Evolutionary conservation across 2,113 vertebrate genomes (phyloP).

Genomic region (Perccottus glenii): DNA sequence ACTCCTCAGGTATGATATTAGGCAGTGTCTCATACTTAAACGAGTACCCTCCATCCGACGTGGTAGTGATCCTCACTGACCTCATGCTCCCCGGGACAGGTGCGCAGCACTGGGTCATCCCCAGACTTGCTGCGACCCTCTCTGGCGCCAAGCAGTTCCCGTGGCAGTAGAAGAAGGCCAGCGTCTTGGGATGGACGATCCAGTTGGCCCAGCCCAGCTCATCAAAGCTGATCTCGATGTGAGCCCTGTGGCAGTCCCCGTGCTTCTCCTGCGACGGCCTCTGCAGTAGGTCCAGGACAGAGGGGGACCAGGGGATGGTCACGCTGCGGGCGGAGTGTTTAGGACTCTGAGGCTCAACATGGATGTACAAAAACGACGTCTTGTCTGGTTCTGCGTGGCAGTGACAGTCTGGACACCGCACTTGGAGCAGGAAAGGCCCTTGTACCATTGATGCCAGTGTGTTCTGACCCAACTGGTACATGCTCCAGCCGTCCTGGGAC

Average conservation of each 20-base stretch:
- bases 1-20: conserved; percentile 90
- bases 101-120: conserved; percentile 87
- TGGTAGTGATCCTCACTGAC: conserved; percentile 87
- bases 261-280: conserved; percentile 77
- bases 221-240: conserved; percentile 89
- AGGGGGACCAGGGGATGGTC: conserved; percentile 83
- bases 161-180: conserved; percentile 91
- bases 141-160: conserved; percentile 83
- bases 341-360: conserved; percentile 44
- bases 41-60: conserved; percentile 90
- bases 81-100: conserved; percentile 87
- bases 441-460: conserved; percentile 62
- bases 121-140: conserved; percentile 73
- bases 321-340: conserved; percentile 66
- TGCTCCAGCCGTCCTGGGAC: conserved; percentile 79
- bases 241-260: conserved; percentile 81
- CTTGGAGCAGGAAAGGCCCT: conserved; percentile 80
- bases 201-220: conserved; percentile 94
- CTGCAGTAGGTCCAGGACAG: conserved; percentile 81
- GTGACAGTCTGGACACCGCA: conserved; percentile 82
- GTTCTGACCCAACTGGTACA: conserved; percentile 67
- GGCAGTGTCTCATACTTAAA: conserved; percentile 91
- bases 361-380: conserved; percentile 86
- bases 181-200: conserved; percentile 88
- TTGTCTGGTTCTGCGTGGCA: conserved; percentile 77